These are phyloP conservation scores for Polydrusus pterygomalis DNA, from an alignment of 2,888 invertebrate genomes.

Conservation along the genomic window DNA sequence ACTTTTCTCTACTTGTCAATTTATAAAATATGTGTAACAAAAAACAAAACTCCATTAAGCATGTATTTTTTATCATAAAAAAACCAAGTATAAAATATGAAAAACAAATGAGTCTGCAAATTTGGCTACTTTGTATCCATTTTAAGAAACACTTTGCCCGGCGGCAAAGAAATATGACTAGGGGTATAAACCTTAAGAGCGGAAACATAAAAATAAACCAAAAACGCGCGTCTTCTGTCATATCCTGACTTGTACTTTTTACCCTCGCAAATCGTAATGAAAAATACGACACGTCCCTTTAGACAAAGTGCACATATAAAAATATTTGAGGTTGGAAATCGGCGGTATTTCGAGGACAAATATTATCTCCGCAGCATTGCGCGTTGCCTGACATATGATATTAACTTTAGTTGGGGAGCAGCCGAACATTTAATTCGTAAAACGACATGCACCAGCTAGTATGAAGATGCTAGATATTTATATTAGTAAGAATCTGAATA, in stretches of 20 bases:
- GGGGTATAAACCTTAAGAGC: slow-evolving; percentile 57
- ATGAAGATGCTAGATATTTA: too few relatives aligned
- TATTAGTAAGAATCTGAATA: too few relatives aligned
- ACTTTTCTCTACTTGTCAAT: too few relatives aligned
- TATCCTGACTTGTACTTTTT: slow-evolving; percentile 62
- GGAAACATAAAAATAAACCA: slow-evolving; percentile 59
- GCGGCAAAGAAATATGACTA: slow-evolving; percentile 49
- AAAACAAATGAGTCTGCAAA: slow-evolving; percentile 34
- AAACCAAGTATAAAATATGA: slow-evolving; percentile 25
- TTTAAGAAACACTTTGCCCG: slow-evolving; percentile 35
- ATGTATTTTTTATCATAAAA: background rate
- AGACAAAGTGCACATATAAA: slow-evolving; percentile 71
- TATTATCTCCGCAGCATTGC: slow-evolving; percentile 38
- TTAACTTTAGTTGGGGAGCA: slow-evolving; percentile 39
- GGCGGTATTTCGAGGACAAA: slow-evolving; percentile 60
- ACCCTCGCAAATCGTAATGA: slow-evolving; percentile 62
- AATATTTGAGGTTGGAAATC: slow-evolving; percentile 71
- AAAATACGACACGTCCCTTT: slow-evolving; percentile 66
- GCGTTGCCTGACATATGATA: slow-evolving; percentile 34
- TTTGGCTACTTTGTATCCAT: slow-evolving; percentile 43
- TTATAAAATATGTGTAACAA: background rate
- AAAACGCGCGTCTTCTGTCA: slow-evolving; percentile 61
- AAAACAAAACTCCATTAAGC: background rate
- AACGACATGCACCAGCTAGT: too few relatives aligned
- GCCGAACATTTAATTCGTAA: background rate